These are phyloP conservation scores for Cryptotermes secundus DNA, from an alignment of 1,140 invertebrate genomes.

Conservation along the genomic window DNA sequence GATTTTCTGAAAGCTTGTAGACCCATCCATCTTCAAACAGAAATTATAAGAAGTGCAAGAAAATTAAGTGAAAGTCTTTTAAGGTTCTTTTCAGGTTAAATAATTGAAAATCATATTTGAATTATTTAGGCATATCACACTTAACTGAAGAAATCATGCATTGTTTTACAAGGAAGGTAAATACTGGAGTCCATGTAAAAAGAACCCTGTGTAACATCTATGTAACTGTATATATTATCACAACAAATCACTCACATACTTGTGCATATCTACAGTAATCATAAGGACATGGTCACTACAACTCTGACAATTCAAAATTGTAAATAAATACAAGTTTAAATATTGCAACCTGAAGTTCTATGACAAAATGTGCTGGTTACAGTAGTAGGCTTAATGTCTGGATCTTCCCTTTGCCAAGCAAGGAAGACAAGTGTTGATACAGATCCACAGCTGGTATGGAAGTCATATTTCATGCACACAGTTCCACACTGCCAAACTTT, in stretches of 20 bases:
- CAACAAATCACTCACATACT: slow-evolving; percentile 37
- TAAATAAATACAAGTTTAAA: slow-evolving; percentile 37
- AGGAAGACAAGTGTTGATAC: neutral
- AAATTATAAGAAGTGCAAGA: too few relatives aligned
- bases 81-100: too few relatives aligned
- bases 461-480: neutral
- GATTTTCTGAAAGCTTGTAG: too few relatives aligned
- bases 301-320: slow-evolving; percentile 36
- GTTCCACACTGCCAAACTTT: neutral
- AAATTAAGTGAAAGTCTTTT: too few relatives aligned
- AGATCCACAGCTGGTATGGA: slow-evolving; percentile 1
- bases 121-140: too few relatives aligned
- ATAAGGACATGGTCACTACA: slow-evolving; percentile 28
- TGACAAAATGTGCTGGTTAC: slow-evolving; percentile 25
- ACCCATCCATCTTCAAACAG: too few relatives aligned
- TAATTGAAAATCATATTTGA: too few relatives aligned
- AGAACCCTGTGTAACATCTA: slow-evolving; percentile 34
- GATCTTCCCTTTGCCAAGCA: neutral
- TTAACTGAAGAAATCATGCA: too few relatives aligned
- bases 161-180: neutral
- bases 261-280: slow-evolving; percentile 30
- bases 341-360: slow-evolving; percentile 34
- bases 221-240: slow-evolving; percentile 37
- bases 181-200: neutral
- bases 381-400: neutral